Percentiles rank a stretch among this genome's conserved stretches.
Evolutionary conservation across 2,113 vertebrate species (phyloP).

Genomic region (Rhabdornis inornatus): DNA sequence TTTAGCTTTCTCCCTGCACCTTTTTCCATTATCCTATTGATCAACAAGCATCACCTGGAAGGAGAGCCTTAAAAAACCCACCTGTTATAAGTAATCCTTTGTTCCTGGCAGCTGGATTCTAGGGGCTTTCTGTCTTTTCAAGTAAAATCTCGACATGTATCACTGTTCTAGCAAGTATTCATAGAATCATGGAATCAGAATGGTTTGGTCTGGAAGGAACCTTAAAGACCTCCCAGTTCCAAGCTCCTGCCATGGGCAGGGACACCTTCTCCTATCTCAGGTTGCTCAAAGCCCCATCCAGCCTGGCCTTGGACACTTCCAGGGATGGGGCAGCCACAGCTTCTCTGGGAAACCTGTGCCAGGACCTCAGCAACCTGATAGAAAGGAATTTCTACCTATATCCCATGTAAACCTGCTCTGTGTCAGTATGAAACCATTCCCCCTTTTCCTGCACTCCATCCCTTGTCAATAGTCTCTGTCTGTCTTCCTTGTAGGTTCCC

Average conservation of each 20-base stretch:
- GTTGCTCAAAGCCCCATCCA: neutral
- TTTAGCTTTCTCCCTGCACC: neutral
- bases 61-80: neutral
- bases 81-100: neutral
- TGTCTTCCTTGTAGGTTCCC: neutral
- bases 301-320: fast-evolving
- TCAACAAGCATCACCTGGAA: neutral
- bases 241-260: neutral
- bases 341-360: neutral
- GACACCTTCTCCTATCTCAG: neutral
- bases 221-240: neutral
- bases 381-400: fast-evolving
- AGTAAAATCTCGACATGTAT: neutral
- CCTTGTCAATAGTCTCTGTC: neutral
- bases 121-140: neutral
- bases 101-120: neutral
- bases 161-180: neutral
- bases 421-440: neutral
- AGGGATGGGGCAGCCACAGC: neutral
- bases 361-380: neutral
- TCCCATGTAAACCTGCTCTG: fast-evolving
- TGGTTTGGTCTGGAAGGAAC: neutral
- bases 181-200: neutral
- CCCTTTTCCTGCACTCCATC: neutral
- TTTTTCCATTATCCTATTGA: neutral